Percentiles rank a stretch among this genome's conserved stretches.
phyloP scores from a whole-genome alignment of 2,797 vertebrate species.

The Passerculus sandwichensis region DNA sequence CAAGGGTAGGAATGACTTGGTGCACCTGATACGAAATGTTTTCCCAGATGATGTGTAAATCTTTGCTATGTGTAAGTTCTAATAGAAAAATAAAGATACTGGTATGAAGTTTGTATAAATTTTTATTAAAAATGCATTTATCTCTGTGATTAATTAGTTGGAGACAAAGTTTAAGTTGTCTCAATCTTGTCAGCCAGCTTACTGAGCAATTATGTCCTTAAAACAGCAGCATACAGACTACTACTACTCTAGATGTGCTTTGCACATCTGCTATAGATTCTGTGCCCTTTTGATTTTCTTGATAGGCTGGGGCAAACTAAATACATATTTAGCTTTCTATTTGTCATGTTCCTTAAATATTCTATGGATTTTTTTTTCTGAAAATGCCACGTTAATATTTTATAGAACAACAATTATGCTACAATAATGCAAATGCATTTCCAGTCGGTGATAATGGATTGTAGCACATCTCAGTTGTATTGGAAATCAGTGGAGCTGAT shows the following conservation, averaged over 20 bases:
- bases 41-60: neutral
- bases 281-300: neutral
- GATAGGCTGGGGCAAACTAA: neutral
- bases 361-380: neutral
- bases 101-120: neutral
- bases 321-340: neutral
- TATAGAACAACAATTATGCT: neutral
- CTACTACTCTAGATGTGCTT: neutral
- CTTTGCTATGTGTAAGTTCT: neutral
- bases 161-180: neutral
- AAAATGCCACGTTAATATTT: neutral
- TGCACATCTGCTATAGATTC: neutral
- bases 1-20: conserved; percentile 87
- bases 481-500: neutral
- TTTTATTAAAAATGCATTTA: neutral
- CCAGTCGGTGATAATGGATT: neutral
- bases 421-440: neutral
- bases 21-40: conserved; percentile 9
- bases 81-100: conserved; percentile 1
- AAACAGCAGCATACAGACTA: neutral
- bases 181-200: neutral
- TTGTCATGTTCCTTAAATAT: neutral
- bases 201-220: neutral
- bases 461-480: neutral
- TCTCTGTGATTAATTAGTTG: neutral